Conservation (phyloP, 2,888 invertebrate genomes). For the Priocnemis perturbator region DNA sequence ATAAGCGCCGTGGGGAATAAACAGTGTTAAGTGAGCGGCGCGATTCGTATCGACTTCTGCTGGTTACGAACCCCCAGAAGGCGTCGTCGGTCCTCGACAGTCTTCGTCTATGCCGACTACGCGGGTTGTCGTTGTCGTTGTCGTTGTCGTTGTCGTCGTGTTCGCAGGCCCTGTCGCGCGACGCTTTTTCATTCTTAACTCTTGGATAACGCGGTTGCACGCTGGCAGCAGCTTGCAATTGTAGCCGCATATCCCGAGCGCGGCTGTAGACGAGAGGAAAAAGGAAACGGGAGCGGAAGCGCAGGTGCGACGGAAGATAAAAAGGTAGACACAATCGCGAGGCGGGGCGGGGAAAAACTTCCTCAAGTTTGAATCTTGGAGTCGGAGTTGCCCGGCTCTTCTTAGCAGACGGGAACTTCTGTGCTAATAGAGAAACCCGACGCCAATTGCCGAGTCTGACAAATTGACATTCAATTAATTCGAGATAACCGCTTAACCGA, state of each 20-base stretch:
- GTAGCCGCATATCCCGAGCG: slow-evolving; percentile 46
- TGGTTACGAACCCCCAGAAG: slow-evolving; percentile 69
- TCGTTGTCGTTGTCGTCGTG: slow-evolving; percentile 14
- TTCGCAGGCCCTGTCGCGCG: slow-evolving; percentile 20
- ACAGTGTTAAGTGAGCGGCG: slow-evolving; percentile 68
- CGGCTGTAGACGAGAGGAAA: slow-evolving; percentile 25
- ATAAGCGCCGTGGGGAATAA: slow-evolving; percentile 66
- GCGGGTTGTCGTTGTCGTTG: too few species aligned
- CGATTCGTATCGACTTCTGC: slow-evolving; percentile 72
- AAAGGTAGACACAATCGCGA: background rate
- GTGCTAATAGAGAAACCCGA: too few species aligned
- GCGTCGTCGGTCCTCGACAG: slow-evolving; percentile 40
- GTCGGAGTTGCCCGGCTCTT: too few species aligned
- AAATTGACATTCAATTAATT: too few species aligned
- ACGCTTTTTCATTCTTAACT: slow-evolving; percentile 65
- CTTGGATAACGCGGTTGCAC: slow-evolving; percentile 54
- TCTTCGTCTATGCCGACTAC: slow-evolving; percentile 13
- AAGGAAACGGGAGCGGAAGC: slow-evolving; percentile 12
- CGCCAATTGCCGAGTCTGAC: too few species aligned
- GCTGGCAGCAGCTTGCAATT: slow-evolving; percentile 67
- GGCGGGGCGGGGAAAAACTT: slow-evolving; percentile 7
- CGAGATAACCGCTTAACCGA: too few species aligned
- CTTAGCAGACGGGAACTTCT: too few species aligned
- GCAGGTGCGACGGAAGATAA: slow-evolving; percentile 38
- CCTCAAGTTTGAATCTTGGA: slow-evolving; percentile 36